A percentile compares a stretch with the other conserved stretches of the same genome.
Conservation (phyloP, 2,797 vertebrate species). For the Epinephelus awoara region DNA sequence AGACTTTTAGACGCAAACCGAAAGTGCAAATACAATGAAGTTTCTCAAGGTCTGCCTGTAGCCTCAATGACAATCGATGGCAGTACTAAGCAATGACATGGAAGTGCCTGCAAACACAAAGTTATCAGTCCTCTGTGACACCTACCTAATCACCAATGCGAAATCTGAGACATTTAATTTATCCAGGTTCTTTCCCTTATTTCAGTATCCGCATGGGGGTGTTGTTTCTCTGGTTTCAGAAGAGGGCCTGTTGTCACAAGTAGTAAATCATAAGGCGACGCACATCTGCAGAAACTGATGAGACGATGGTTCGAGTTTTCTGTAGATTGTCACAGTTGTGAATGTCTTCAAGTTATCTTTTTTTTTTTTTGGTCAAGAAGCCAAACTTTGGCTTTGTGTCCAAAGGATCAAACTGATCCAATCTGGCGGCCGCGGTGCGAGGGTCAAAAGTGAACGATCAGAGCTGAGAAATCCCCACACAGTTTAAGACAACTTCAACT, state of each 20-base stretch:
- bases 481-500: slow-evolving; percentile 3
- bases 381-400: slow-evolving; percentile 55
- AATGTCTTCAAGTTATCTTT: slow-evolving; percentile 15
- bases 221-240: slow-evolving; percentile 15
- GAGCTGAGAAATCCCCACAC: not conserved
- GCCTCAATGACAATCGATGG: not conserved
- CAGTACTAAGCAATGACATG: slow-evolving; percentile 30
- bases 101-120: slow-evolving; percentile 12
- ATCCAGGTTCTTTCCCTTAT: slow-evolving; percentile 20
- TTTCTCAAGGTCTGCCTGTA: not conserved
- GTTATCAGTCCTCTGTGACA: slow-evolving; percentile 1
- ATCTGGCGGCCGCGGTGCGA: not conserved
- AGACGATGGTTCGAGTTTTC: slow-evolving; percentile 25
- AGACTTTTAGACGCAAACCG: slow-evolving; percentile 16
- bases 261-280: slow-evolving; percentile 15
- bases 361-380: slow-evolving; percentile 52
- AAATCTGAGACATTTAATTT: slow-evolving; percentile 40
- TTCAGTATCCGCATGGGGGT: slow-evolving; percentile 24
- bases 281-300: slow-evolving; percentile 11
- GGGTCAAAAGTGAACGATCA: not conserved
- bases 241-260: not conserved
- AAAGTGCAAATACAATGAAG: slow-evolving; percentile 8
- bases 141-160: slow-evolving; percentile 7
- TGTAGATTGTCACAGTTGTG: slow-evolving; percentile 67
- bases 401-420: slow-evolving; percentile 22